Evolutionary conservation across 2,888 invertebrate species (phyloP), one percentile per base, ranked within the genome.

Genomic region (Sarcophaga rosellei): DNA sequence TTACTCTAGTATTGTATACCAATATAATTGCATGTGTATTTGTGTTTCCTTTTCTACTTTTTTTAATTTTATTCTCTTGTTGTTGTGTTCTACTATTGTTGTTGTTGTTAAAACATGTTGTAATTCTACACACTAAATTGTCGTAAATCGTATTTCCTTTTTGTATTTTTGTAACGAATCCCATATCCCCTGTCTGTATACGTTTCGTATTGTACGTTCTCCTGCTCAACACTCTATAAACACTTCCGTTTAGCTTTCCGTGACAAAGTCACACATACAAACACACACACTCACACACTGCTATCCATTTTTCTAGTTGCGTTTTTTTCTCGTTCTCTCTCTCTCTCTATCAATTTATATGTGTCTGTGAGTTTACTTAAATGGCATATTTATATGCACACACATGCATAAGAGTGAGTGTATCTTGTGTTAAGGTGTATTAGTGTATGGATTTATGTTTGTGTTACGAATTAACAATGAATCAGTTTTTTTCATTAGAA

Each of bases 101-200:
- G 45, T 68, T 68, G n/a, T 47, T 47, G 12, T 45, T 47, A 70
- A 20, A 82, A 86, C 86, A 86, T 81, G 81, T 76, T 86, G 86
- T 86, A 84, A 86, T 84, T 75, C 86, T 75, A 84, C 80, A 81
- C 83, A 81, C 69, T 84, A 84, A 86, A 86, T 86, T 86, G 81
- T 84, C 81, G 86, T 84, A 86, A 86, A 86, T 86, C 84, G 86
- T 62, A 86, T 86, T 86, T 86, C 86, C 86, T 86, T 84, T 86
- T 75, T 45, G n/a, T 53, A 53, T 53, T 53, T 53, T 53, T 15
- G 44, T 35, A 65, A 53, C 53, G 53, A 15, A 53, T 53, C 53
- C 53, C 53, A 53, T 53, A 53, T 17, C 12, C 17, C 53, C 53
- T 17, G 53, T 15, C 17, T 17, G 17, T 53, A 53, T 15, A 15